Percentiles rank a stretch among this genome's conserved stretches.
Evolutionary conservation across 2,113 vertebrate species (phyloP).

Genomic region (Xiphorhynchus elegans): DNA sequence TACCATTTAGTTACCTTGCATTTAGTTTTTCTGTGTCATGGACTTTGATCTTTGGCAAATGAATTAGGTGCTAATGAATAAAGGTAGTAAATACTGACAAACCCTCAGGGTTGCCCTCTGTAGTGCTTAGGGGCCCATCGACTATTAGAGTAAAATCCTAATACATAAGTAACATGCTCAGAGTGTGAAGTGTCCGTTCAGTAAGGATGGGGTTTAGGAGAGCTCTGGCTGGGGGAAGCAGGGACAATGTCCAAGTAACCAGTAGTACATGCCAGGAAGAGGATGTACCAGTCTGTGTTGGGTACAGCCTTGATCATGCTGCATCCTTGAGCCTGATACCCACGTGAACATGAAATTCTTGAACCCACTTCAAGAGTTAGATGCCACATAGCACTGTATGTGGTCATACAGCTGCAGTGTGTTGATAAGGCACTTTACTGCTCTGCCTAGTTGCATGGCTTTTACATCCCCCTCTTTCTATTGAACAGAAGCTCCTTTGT

Average conservation of each 20-base stretch:
- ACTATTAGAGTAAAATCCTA: neutral
- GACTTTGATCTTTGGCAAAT: neutral
- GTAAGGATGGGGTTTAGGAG: neutral
- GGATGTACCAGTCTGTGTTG: neutral
- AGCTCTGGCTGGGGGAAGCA: neutral
- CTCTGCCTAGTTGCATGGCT: neutral
- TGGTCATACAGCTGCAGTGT: neutral
- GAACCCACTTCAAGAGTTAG: neutral
- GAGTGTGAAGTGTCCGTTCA: neutral
- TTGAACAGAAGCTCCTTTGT: neutral
- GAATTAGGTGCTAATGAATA: neutral
- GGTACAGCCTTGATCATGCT: neutral
- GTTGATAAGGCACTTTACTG: neutral
- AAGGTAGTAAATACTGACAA: neutral
- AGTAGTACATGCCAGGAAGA: neutral
- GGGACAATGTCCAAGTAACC: neutral
- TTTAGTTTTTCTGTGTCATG: neutral
- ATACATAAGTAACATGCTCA: neutral
- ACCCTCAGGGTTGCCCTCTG: neutral
- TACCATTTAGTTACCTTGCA: neutral
- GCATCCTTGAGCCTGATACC: neutral
- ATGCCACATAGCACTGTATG: neutral
- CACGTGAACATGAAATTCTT: neutral
- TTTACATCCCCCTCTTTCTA: neutral
- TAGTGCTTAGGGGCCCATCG: neutral